Base-by-base conservation (phyloP, 2,797 vertebrate genomes). In the Urocyon cinereoargenteus region DNA sequence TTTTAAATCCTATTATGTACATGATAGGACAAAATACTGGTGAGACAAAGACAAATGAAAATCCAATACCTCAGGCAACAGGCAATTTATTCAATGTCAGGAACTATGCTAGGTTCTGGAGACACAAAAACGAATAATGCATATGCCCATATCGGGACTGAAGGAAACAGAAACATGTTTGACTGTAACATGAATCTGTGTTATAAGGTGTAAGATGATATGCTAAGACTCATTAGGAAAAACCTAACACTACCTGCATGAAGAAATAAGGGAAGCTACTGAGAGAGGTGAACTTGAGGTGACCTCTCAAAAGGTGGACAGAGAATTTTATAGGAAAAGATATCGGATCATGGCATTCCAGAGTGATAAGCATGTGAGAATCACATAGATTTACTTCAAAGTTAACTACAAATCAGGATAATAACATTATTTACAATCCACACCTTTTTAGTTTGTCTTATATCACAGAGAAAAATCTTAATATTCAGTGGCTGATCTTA, bases 401-500 rank as follows among this genome's bases (percentile, higher is more conserved):
- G 16, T 66, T 66, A 78, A 51, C 40, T n/a, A 73, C 28, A 81
- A 59, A 49, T 84, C 72, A 84, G 21, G 40, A 55, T 12, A 62
- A 53, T 2, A 40, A n/a, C 6, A 59, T 40, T 19, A 22, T 61
- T 86, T 77, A 95, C 24, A 79, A 26, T 81, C 1, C 19, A 59
- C 34, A 3, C 31, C 72, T 49, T 84, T 49, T 88, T 59, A 75
- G 36, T 68, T 66, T 82, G 18, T 28, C 16, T 75, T 26, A 64
- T 36, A 59, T 16, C 72, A 4, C 36, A 82, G 3, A 92, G 40
- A 55, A 79, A 78, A 64, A 64, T 5, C 36, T 51, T 86, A 15
- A 49, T 81, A 93, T 93, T 97, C 28, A 84, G 40, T 64, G n/a
- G 51, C 22, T 36, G 13, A 66, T 68, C 21, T 57, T 34, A 93